Evolutionary conservation across 1,140 invertebrate species (phyloP), one percentile per base, ranked within the genome.

Genomic region (Tribolium castaneum): DNA sequence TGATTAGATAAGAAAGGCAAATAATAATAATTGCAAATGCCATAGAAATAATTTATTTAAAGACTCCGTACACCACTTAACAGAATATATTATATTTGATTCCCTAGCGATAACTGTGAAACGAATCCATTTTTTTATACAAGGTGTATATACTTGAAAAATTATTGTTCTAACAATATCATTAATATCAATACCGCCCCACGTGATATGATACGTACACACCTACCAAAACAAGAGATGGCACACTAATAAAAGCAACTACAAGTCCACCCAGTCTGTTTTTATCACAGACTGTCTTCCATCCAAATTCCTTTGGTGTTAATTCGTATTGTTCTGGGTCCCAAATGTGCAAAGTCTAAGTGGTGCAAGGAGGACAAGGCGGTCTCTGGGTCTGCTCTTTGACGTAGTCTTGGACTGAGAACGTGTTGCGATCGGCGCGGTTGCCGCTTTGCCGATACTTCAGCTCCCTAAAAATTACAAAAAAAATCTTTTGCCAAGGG

Each of bases 371-470:
- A 14, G 80, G 77, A 77, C 87, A 87, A 54, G 86, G 87, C 77
- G 86, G 86, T 87, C 84, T 87, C 83, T 86, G 89, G 66, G 90
- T 88, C 85, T 92, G 90, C 83, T 92, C 90, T 80, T 89, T 87
- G 16, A 92, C 90, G 84, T 92, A 92, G 80, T 93, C 91, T 85
- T 92, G 91, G 72, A 93, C 92, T 83, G 91, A 92, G 87, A 93
- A 93, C 83, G 88, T 89, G 76, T 88, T 87, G 77, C 89, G 88
- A 81, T 92, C 91, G 0, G 83, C 81, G 54, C 88, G 78, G 75
- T 86, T 84, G 13, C 89, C 88, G 80, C 87, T 90, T 85, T 91
- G 88, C 77, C 89, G 88, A 73, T 89, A 89, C 85, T 92, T 91
- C 74, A 93, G 81, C 80, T 92, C 91, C 80, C 92, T 93, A 84